A percentile compares a stretch with the other conserved stretches of the same genome.
Evolutionary conservation across 2,113 vertebrate species (phyloP).

Genomic region (Redunca redunca): DNA sequence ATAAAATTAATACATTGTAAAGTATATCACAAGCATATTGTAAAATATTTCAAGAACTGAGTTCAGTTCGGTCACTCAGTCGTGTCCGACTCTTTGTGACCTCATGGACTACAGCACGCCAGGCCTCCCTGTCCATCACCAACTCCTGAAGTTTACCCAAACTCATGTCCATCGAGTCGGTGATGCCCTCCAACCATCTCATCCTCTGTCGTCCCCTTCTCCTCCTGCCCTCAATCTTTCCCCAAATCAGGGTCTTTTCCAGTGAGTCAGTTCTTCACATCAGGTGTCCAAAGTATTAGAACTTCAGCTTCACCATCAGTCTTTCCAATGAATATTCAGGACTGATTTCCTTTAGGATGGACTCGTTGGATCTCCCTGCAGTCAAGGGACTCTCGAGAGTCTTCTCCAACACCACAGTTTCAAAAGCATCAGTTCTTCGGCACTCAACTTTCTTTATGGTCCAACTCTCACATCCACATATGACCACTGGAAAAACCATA

Average conservation of each 20-base stretch:
- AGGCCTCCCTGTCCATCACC: not conserved
- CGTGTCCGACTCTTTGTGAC: not conserved
- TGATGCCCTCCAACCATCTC: not conserved
- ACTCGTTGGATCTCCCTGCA: not conserved
- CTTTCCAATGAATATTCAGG: not conserved
- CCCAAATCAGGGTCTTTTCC: not conserved
- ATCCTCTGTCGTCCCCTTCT: not conserved
- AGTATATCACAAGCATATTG: not conserved
- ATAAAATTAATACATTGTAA: not conserved
- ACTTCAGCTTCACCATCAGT: not conserved
- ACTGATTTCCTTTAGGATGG: not conserved
- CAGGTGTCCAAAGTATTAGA: not conserved
- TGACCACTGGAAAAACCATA: not conserved
- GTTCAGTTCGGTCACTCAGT: not conserved
- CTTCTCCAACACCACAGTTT: not conserved
- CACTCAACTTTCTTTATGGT: not conserved
- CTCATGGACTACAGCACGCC: rapidly evolving
- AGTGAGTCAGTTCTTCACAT: not conserved
- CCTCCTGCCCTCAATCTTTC: not conserved
- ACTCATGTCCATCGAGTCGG: not conserved
- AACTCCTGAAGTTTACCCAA: not conserved
- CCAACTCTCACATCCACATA: not conserved
- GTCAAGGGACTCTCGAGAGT: not conserved
- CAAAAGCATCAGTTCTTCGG: not conserved
- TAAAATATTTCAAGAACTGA: slow-evolving; percentile 18